Base-by-base conservation (phyloP, 2,797 vertebrate species). In the Hippopotamyrus pictus region DNA sequence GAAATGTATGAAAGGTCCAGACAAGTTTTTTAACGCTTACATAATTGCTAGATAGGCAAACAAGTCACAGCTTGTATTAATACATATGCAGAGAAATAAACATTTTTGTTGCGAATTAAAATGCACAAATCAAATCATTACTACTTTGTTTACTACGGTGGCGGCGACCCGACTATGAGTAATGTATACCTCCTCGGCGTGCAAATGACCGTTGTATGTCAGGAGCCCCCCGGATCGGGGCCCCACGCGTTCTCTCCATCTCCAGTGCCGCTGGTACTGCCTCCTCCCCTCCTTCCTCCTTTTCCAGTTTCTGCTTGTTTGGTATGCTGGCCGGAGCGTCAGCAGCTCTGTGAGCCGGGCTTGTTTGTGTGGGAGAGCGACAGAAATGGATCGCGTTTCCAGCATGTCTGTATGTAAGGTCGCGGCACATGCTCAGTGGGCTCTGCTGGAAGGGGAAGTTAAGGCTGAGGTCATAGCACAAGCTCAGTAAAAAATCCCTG, bases 341-440 rank as follows among this genome's bases (percentile, higher is more conserved):
- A 44, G 93, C 92, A 93, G 88, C 96, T 92, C 94, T 90, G 94
- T 94, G 37, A 46, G 76, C 76, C 41, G 76, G 41, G 95, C 95
- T 91, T 96, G 95, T 97, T 97, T 96, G 97, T 97, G 96, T 96
- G 96, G 96, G 95, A 93, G 94, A 94, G 93, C 95, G 95, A 95
- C 93, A 91, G 96, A 94, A 96, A 96, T 96, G 94, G 96, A 96
- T 96, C 95, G 96, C 95, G 94, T 92, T 89, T 93, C 93, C 89
- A 91, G 88, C 65, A 69, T 48, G 95, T 89, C 92, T 88, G 95
- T 93, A 93, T 94, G 95, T 94, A 93, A 94, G 96, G 98, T 99
- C 98, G 98, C 96, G 95, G 98, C 98, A 98, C 98, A 99, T 99
- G 98, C 98, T 98, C 98, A 98, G 98, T 99, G 92, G 96, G 90